Percentiles rank a stretch among this genome's conserved stretches.
Evolutionary conservation across 2,888 invertebrate species (phyloP).

Genomic region (Alentia gelatinosa): DNA sequence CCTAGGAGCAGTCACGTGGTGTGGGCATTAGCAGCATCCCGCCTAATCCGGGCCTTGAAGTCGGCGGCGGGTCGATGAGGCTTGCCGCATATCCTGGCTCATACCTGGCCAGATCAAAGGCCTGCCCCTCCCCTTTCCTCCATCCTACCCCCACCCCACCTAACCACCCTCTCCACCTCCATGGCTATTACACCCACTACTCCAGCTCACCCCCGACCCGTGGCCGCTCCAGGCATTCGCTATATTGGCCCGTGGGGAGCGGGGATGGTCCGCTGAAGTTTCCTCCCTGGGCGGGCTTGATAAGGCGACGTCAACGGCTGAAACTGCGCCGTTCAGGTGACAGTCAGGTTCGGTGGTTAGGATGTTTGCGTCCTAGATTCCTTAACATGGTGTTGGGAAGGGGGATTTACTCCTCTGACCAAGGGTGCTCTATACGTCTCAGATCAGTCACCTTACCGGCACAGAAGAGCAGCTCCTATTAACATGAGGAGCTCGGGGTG

Average conservation of each 20-base stretch:
- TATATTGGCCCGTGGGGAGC: not conserved
- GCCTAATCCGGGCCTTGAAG: conserved; percentile 33
- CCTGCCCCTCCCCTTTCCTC: not conserved
- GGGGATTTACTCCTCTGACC: no score
- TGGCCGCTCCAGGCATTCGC: not conserved
- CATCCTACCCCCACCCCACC: not conserved
- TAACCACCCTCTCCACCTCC: not conserved
- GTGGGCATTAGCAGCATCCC: conserved; percentile 5
- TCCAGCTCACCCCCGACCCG: not conserved
- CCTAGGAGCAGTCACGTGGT: not conserved
- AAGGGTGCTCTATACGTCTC: no score
- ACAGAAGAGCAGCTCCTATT: no score
- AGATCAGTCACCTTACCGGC: no score
- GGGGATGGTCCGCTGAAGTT: not conserved
- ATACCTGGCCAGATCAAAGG: conserved; percentile 46
- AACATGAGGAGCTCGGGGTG: no score
- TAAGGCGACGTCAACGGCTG: not conserved
- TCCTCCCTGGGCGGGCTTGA: not conserved
- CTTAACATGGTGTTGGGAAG: no score
- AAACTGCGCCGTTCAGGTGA: not conserved
- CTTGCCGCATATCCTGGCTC: conserved; percentile 4
- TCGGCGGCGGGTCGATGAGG: not conserved
- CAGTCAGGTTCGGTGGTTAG: no score
- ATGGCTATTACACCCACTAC: not conserved
- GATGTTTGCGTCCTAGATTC: no score